These are phyloP conservation scores for Porites australiensis DNA, from an alignment of 64 coral and sea anemone species.

Conservation along the genomic window DNA sequence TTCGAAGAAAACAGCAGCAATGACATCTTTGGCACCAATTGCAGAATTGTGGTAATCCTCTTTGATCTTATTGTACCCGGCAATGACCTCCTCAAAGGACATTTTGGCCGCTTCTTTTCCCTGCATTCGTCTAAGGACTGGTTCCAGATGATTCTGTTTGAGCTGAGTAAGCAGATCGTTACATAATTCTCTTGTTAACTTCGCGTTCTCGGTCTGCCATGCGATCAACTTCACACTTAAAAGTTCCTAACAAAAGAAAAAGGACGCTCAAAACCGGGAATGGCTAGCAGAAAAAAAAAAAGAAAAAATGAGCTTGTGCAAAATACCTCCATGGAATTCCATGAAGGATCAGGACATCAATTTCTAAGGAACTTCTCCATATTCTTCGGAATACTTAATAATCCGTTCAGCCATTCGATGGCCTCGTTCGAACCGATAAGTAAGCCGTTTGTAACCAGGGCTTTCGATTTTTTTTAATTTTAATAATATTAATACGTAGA, in stretches of 20 bases:
- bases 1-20: constrained; percentile 50
- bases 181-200: neutral
- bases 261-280: too few species aligned
- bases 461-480: too few species aligned
- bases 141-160: neutral
- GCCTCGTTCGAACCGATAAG: too few species aligned
- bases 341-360: too few species aligned
- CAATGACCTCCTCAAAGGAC: constrained; percentile 49
- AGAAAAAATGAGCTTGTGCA: too few species aligned
- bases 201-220: neutral
- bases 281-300: too few species aligned
- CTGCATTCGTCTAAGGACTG: neutral
- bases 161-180: neutral
- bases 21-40: constrained; percentile 36
- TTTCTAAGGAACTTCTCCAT: too few species aligned
- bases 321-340: too few species aligned
- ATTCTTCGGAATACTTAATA: too few species aligned
- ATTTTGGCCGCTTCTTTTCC: constrained; percentile 7
- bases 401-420: too few species aligned
- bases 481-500: too few species aligned
- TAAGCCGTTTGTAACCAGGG: too few species aligned
- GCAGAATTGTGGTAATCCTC: constrained; percentile 5
- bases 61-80: constrained; percentile 14
- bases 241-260: neutral
- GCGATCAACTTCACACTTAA: neutral